Conservation (phyloP, 2,888 invertebrate species). For the Monopis laevigella region DNA sequence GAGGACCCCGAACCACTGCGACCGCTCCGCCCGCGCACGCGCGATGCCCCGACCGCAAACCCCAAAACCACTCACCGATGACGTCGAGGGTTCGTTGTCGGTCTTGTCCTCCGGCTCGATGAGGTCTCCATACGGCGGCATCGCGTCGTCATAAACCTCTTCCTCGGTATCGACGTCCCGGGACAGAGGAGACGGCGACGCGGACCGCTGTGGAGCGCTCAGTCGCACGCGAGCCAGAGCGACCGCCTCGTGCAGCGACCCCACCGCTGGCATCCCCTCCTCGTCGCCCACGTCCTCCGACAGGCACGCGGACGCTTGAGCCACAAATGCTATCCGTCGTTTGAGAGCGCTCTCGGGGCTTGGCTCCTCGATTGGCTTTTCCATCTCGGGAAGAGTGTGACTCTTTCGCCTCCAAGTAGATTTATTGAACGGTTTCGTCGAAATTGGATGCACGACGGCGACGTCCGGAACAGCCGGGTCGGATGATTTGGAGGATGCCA, state of each 20-base stretch:
- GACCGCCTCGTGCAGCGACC: slow-evolving; percentile 62
- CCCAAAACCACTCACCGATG: slow-evolving; percentile 14
- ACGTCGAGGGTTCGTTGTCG: slow-evolving; percentile 26
- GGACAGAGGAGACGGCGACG: slow-evolving; percentile 45
- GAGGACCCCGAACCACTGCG: slow-evolving; percentile 17
- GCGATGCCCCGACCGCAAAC: slow-evolving; percentile 15
- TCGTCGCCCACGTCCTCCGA: slow-evolving; percentile 58
- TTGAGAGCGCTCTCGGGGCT: slow-evolving; percentile 52
- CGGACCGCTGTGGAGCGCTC: slow-evolving; percentile 32
- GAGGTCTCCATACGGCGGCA: slow-evolving; percentile 65
- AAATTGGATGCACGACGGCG: slow-evolving; percentile 55
- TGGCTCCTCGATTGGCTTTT: slow-evolving; percentile 49
- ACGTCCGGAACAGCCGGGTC: slow-evolving; percentile 42
- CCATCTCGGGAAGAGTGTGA: slow-evolving; percentile 40
- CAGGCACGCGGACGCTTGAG: slow-evolving; percentile 57
- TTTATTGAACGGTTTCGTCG: slow-evolving; percentile 62
- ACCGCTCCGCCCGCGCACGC: slow-evolving; percentile 20
- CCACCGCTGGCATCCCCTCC: slow-evolving; percentile 43
- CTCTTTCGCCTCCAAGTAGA: slow-evolving; percentile 59
- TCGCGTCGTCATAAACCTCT: slow-evolving; percentile 54
- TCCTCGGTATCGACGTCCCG: slow-evolving; percentile 50
- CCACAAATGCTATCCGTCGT: slow-evolving; percentile 63
- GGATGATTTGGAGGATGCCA: slow-evolving; percentile 21
- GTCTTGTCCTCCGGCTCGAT: slow-evolving; percentile 46
- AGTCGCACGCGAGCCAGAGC: slow-evolving; percentile 53